Percentiles rank a stretch among this genome's conserved stretches.
These are phyloP conservation scores for Corticium candelabrum DNA, from an alignment of 37 sponge, comb jelly and placozoan genomes.

Conservation along the genomic window DNA sequence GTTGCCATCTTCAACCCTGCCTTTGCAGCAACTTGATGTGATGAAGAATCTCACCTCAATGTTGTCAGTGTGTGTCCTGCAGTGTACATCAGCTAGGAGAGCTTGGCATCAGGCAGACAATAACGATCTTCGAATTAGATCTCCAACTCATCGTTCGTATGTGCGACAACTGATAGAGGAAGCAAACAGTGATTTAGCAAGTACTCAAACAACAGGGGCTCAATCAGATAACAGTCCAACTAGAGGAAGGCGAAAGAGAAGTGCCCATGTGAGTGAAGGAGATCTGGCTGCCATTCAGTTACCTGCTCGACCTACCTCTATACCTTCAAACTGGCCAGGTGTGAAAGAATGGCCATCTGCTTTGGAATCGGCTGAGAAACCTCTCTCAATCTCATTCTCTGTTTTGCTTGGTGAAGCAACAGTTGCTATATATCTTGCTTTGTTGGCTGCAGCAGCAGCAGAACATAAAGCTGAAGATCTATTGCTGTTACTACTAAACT, in stretches of 20 bases:
- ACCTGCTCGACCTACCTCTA: conserved; percentile 40
- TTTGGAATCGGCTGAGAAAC: conserved; percentile 52
- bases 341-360: conserved; percentile 50
- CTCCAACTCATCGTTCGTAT: neutral
- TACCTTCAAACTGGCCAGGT: conserved; percentile 78
- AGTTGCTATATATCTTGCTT: conserved; percentile 54
- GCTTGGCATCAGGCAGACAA: neutral
- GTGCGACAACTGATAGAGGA: neutral
- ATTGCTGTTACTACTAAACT: conserved; percentile 25
- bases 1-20: neutral
- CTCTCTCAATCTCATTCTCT: conserved; percentile 45
- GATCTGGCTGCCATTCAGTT: neutral
- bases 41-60: neutral
- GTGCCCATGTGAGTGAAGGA: no score
- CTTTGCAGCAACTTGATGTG: neutral
- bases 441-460: conserved; percentile 58
- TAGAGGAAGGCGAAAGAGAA: no score
- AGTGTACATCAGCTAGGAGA: neutral
- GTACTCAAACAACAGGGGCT: no score
- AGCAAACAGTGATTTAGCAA: neutral
- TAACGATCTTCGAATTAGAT: neutral
- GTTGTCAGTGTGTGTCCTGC: neutral
- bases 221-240: no score
- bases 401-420: conserved; percentile 63
- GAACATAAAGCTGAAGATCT: conserved; percentile 20